phyloP scores from a whole-genome alignment of 2,888 invertebrate genomes.

The Minunthozetes semirufus region DNA sequence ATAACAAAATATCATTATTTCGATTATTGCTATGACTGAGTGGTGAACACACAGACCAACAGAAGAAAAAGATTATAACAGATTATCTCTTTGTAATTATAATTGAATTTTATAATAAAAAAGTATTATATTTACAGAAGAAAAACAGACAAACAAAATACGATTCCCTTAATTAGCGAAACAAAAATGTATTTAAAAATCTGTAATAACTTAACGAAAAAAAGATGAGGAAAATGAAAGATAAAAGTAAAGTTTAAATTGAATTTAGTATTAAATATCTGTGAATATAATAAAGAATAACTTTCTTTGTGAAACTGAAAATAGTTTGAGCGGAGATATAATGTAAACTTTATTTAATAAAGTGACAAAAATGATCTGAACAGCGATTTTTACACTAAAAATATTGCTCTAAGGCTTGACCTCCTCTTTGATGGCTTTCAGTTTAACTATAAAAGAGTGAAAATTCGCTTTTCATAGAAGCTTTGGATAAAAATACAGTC shows the following conservation, averaged over 20 bases:
- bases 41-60: not conserved
- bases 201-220: not conserved
- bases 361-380: constrained; percentile 21
- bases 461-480: not conserved
- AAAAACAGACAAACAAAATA: not conserved
- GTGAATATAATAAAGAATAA: constrained; percentile 23
- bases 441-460: constrained; percentile 16
- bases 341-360: constrained; percentile 30
- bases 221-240: not conserved
- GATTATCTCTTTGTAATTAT: not conserved
- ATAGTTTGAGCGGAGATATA: not conserved
- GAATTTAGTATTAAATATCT: constrained; percentile 21
- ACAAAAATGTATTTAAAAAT: not conserved
- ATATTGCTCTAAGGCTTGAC: constrained; percentile 28
- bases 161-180: not conserved
- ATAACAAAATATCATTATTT: constrained; percentile 11
- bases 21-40: not conserved
- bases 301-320: constrained; percentile 4
- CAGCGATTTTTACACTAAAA: constrained; percentile 9
- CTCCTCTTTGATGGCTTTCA: constrained; percentile 11
- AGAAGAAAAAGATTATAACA: not conserved
- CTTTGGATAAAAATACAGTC: not conserved
- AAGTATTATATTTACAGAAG: not conserved
- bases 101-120: constrained; percentile 11
- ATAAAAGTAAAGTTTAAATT: not conserved